Evolutionary conservation across 1,140 invertebrate genomes (phyloP).

Genomic region (Glossosoma conforme): DNA sequence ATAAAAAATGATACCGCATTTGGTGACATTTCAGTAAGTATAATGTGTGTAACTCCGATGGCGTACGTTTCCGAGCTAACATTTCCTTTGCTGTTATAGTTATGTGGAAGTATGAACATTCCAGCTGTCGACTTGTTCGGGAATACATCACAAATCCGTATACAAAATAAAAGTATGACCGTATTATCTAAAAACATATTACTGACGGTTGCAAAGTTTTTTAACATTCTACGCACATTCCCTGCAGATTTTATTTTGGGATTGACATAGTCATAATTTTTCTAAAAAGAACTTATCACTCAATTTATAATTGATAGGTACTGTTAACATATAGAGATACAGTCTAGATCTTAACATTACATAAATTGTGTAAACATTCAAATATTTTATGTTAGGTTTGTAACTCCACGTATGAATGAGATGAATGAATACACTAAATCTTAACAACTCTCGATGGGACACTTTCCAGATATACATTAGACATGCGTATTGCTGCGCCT

Average conservation of each 20-base stretch:
- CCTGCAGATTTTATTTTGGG: conserved; percentile 8
- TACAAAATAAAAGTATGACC: neutral
- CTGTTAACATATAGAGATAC: conserved; percentile 11
- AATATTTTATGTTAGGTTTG: conserved; percentile 3
- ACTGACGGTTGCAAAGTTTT: conserved; percentile 5
- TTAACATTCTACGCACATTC: conserved; percentile 27
- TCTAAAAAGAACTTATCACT: conserved; percentile 12
- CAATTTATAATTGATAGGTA: conserved; percentile 4
- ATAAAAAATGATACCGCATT: conserved; percentile 23
- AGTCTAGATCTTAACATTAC: conserved; percentile 8
- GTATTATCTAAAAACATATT: neutral
- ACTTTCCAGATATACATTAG: neutral
- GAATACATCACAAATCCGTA: conserved; percentile 3
- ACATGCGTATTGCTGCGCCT: neutral
- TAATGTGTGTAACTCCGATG: conserved; percentile 10
- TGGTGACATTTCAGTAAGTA: conserved; percentile 23
- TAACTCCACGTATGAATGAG: conserved; percentile 10
- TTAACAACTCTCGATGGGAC: neutral
- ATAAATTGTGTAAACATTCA: conserved; percentile 5
- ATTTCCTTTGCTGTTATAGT: conserved; percentile 15
- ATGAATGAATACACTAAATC: conserved; percentile 2
- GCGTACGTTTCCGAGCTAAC: conserved; percentile 12
- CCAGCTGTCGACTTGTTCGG: conserved; percentile 7
- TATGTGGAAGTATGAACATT: conserved; percentile 11
- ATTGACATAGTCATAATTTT: conserved; percentile 9